Evolutionary conservation across 2,113 vertebrate genomes (phyloP).

Genomic region (Ammodytes dubius): DNA sequence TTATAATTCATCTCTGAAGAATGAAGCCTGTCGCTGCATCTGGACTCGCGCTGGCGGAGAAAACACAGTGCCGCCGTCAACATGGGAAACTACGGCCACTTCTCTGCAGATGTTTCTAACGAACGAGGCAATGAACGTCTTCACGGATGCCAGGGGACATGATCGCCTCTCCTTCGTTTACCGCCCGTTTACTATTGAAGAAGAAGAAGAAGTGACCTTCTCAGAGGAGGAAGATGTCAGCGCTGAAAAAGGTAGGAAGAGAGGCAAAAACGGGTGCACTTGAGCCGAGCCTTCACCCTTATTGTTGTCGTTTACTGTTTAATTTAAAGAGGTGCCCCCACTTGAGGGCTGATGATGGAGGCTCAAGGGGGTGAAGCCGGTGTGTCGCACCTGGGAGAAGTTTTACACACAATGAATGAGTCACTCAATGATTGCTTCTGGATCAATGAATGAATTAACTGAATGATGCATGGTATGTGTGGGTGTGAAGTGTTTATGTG

Average conservation of each 20-base stretch:
- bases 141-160: constrained; percentile 54
- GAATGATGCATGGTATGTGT: constrained; percentile 35
- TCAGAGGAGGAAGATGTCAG: constrained; percentile 74
- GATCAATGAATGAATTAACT: constrained; percentile 23
- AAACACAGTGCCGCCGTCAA: constrained; percentile 47
- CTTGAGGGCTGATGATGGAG: constrained; percentile 26
- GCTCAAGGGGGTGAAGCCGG: not conserved
- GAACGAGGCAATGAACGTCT: constrained; percentile 42
- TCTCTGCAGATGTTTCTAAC: constrained; percentile 56
- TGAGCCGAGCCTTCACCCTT: constrained; percentile 7
- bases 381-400: constrained; percentile 51
- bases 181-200: constrained; percentile 49
- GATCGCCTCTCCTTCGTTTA: constrained; percentile 47
- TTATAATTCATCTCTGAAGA: constrained; percentile 30
- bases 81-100: constrained; percentile 56
- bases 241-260: constrained; percentile 74
- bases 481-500: constrained; percentile 31
- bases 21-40: constrained; percentile 59
- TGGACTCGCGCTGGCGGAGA: constrained; percentile 47
- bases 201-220: constrained; percentile 74
- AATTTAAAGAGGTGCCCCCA: constrained; percentile 15
- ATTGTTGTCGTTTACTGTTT: constrained; percentile 21
- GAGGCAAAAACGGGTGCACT: constrained; percentile 1
- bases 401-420: constrained; percentile 56
- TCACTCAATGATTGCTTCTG: constrained; percentile 27